Percentiles rank a stretch among this genome's conserved stretches.
Evolutionary conservation across 1,140 invertebrate genomes (phyloP).

Genomic region (Drosophila bocqueti): DNA sequence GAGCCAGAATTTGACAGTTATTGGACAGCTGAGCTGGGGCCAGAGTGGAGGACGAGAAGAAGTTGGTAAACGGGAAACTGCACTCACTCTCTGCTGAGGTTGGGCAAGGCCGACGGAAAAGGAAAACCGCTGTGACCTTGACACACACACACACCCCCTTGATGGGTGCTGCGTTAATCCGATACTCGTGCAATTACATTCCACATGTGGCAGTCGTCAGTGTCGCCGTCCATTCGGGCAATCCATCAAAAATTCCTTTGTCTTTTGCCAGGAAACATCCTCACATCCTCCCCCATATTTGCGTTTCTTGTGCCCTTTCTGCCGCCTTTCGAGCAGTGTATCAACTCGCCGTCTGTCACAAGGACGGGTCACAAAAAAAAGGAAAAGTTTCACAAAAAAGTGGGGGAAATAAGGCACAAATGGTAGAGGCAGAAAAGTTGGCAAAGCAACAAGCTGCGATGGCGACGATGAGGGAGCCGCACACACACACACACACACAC

Average conservation of each 20-base stretch:
- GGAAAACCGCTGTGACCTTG: constrained; percentile 24
- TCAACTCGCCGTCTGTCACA: constrained; percentile 38
- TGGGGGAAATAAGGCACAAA: neutral
- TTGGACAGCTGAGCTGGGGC: constrained; percentile 56
- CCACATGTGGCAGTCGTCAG: constrained; percentile 40
- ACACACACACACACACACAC: neutral
- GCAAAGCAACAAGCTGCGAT: constrained; percentile 80
- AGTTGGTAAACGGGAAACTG: constrained; percentile 29
- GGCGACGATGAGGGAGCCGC: constrained; percentile 63
- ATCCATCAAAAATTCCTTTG: constrained; percentile 56
- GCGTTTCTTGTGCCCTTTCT: neutral
- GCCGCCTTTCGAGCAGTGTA: constrained; percentile 21
- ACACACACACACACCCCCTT: constrained; percentile 4
- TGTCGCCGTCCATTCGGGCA: constrained; percentile 36
- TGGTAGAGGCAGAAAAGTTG: constrained; percentile 58
- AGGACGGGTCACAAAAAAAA: constrained; percentile 1
- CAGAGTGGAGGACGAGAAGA: neutral
- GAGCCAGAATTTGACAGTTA: constrained; percentile 75
- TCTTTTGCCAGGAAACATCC: constrained; percentile 8
- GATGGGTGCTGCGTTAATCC: constrained; percentile 20
- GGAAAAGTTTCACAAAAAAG: neutral
- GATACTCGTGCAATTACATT: constrained; percentile 49
- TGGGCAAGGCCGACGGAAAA: constrained; percentile 10
- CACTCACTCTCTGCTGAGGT: constrained; percentile 2
- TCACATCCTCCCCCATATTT: neutral